Conservation (phyloP, 2,797 vertebrate species). For the Limnodromus scolopaceus region DNA sequence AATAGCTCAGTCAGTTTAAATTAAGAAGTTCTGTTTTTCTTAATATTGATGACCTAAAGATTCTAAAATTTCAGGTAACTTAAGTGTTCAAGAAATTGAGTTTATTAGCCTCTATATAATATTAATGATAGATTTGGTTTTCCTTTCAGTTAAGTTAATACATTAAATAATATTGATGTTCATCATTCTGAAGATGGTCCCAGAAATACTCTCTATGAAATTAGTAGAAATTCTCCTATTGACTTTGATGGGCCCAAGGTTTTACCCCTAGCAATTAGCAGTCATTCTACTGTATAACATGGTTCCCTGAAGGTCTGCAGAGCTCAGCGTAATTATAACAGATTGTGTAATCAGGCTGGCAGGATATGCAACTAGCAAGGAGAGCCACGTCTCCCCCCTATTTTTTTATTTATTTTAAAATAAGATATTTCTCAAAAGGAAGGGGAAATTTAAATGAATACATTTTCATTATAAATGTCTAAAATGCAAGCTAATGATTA, state of each 20-base stretch:
- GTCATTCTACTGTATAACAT: constrained; percentile 44
- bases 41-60: neutral
- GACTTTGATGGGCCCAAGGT: neutral
- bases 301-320: constrained; percentile 46
- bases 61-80: constrained; percentile 25
- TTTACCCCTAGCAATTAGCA: constrained; percentile 65
- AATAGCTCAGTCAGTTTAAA: constrained; percentile 21
- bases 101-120: constrained; percentile 9
- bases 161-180: constrained; percentile 46
- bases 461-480: constrained; percentile 31
- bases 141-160: constrained; percentile 12
- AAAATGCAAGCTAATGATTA: constrained; percentile 50
- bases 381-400: neutral
- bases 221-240: constrained; percentile 39
- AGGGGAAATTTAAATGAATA: constrained; percentile 8
- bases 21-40: neutral
- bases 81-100: neutral
- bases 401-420: neutral
- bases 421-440: neutral
- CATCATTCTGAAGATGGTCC: constrained; percentile 2
- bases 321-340: constrained; percentile 40
- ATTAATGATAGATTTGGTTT: constrained; percentile 36
- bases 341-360: constrained; percentile 47
- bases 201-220: constrained; percentile 25
- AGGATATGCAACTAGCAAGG: constrained; percentile 31